Conservation (phyloP, 1,140 invertebrate genomes). For the Scaptomyza pallida region DNA sequence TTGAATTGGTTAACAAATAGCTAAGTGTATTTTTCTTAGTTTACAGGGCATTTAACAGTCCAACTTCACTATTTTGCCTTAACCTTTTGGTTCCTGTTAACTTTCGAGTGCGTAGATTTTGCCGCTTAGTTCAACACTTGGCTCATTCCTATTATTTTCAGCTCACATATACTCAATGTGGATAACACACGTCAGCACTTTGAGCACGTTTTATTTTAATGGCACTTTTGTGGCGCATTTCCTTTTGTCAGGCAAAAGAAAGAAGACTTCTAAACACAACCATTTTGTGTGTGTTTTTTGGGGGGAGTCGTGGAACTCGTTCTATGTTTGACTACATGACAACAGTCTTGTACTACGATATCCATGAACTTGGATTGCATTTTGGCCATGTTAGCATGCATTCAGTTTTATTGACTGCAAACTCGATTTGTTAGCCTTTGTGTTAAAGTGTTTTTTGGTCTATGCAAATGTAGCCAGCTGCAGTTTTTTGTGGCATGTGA, state of each 20-base stretch:
- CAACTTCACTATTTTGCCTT: no score
- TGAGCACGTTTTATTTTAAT: conserved; percentile 81
- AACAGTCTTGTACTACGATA: not conserved
- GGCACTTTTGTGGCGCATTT: conserved; percentile 76
- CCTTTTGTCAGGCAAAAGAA: conserved; percentile 21
- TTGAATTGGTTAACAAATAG: no score
- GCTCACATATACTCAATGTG: not conserved
- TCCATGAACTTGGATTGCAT: conserved; percentile 2
- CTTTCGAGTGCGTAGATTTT: conserved; percentile 61
- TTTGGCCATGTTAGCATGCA: not conserved
- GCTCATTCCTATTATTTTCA: conserved; percentile 9
- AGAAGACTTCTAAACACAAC: conserved; percentile 24
- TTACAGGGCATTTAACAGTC: conserved; percentile 7
- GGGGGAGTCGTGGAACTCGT: not conserved
- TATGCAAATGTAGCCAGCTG: no score
- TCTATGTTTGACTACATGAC: conserved; percentile 3
- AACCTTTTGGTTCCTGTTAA: conserved; percentile 37
- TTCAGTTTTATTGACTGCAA: conserved; percentile 6
- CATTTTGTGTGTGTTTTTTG: conserved; percentile 8
- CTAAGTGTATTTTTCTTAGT: no score
- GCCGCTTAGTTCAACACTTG: conserved; percentile 5
- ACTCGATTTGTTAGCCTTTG: not conserved
- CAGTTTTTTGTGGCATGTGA: not conserved
- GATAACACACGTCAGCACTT: conserved; percentile 50
- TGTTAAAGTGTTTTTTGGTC: not conserved